Conservation (phyloP, 2,113 vertebrate genomes). For the Paradisaea rubra region DNA sequence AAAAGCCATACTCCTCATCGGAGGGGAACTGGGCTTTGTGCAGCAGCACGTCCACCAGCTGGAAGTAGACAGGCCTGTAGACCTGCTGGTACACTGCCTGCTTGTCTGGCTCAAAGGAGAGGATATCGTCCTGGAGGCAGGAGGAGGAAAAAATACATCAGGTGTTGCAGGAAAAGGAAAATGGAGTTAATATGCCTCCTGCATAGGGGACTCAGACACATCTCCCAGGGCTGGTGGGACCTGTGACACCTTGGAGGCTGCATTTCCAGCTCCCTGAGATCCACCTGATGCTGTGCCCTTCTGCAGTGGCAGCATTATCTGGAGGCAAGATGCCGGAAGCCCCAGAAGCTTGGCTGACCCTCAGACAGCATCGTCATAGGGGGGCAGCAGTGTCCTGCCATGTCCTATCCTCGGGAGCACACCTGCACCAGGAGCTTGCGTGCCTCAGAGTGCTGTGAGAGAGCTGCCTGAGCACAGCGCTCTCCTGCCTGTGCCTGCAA, state of each 20-base stretch:
- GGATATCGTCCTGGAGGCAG: conserved; percentile 88
- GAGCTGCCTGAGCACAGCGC: neutral
- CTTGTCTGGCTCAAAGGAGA: conserved; percentile 93
- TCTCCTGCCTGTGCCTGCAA: neutral
- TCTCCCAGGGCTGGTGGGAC: neutral
- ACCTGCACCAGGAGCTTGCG: rapidly evolving
- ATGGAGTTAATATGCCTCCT: neutral
- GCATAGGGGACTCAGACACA: neutral
- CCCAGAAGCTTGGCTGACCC: neutral
- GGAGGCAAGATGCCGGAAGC: neutral
- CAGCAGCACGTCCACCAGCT: conserved; percentile 94
- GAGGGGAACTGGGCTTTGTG: conserved; percentile 98
- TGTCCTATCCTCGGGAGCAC: neutral
- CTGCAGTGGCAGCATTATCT: neutral
- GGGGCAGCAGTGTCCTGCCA: neutral
- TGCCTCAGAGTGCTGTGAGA: neutral
- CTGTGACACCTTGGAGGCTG: neutral
- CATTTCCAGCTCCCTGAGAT: neutral
- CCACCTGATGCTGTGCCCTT: neutral
- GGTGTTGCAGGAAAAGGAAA: neutral
- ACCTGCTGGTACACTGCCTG: conserved; percentile 95
- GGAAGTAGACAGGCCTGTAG: conserved; percentile 96
- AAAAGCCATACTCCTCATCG: conserved; percentile 91
- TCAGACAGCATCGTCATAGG: rapidly evolving
- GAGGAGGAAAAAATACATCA: neutral